Percentiles rank a stretch among this genome's conserved stretches.
Conservation (phyloP, 2,113 vertebrate species). For the Felis chaus region DNA sequence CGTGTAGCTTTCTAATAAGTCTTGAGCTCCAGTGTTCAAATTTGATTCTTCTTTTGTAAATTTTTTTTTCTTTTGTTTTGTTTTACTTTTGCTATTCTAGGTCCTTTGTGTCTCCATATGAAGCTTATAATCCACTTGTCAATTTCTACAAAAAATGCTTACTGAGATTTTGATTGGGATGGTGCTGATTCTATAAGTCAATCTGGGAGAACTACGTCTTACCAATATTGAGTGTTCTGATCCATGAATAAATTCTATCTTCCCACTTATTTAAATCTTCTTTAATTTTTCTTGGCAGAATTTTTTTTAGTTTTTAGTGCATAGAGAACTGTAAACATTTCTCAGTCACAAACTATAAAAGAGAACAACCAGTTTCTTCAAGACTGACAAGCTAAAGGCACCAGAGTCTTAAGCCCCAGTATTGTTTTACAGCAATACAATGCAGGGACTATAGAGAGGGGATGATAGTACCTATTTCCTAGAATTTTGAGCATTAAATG, state of each 20-base stretch:
- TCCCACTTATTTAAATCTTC: neutral
- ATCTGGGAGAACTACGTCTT: neutral
- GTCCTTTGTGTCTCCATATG: neutral
- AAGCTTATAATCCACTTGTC: neutral
- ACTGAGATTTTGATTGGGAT: neutral
- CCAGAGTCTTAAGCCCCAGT: neutral
- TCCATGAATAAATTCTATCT: neutral
- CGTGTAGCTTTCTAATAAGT: neutral
- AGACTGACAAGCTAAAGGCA: neutral
- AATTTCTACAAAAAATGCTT: neutral
- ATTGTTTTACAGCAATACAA: neutral
- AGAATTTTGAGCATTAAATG: neutral
- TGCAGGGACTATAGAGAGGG: neutral
- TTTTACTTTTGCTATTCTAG: neutral
- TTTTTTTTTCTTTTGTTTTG: neutral
- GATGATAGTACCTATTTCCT: neutral
- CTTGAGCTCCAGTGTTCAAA: neutral
- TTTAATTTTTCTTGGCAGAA: neutral
- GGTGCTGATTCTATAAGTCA: neutral
- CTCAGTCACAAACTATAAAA: neutral
- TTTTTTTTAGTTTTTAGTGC: neutral
- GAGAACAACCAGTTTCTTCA: neutral
- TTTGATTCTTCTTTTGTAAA: neutral
- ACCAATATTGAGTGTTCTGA: neutral
- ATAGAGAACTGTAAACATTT: neutral